Percentiles rank a stretch among this genome's conserved stretches.
Conservation (phyloP, 2,888 invertebrate genomes). For the Xanthorhoe spadicearia region DNA sequence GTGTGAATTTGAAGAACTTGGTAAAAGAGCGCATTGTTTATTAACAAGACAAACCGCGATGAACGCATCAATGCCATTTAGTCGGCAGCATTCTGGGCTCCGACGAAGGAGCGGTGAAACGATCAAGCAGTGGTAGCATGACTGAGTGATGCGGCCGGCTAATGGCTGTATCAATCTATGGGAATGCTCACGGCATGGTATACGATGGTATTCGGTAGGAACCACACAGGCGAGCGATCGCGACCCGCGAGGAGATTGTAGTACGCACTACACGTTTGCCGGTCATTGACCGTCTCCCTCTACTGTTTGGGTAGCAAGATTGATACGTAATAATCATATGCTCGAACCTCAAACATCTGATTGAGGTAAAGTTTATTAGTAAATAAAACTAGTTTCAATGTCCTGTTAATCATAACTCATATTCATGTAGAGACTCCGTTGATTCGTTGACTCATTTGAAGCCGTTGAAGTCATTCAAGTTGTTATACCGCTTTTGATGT, state of each 20-base stretch:
- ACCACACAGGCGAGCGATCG: slow-evolving; percentile 30
- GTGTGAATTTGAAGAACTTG: slow-evolving; percentile 25
- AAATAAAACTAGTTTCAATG: slow-evolving; percentile 34
- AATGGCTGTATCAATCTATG: slow-evolving; percentile 40
- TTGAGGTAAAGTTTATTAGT: slow-evolving; percentile 34
- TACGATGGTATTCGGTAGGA: slow-evolving; percentile 28
- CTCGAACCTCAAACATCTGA: slow-evolving; percentile 40
- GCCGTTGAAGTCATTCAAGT: slow-evolving; percentile 8
- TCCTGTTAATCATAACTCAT: slow-evolving; percentile 18
- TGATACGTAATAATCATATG: slow-evolving; percentile 46
- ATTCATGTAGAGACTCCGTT: slow-evolving; percentile 4
- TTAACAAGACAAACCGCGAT: slow-evolving; percentile 30
- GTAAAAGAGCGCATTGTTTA: slow-evolving; percentile 33
- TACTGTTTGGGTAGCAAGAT: slow-evolving; percentile 44
- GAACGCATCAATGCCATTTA: slow-evolving; percentile 36
- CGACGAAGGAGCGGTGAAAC: slow-evolving; percentile 22
- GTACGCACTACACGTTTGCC: slow-evolving; percentile 40
- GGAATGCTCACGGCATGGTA: slow-evolving; percentile 36
- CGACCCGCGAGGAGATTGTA: slow-evolving; percentile 36
- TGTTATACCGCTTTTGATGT: slow-evolving; percentile 45
- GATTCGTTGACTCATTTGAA: slow-evolving; percentile 1
- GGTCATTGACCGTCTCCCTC: slow-evolving; percentile 46
- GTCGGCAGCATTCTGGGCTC: slow-evolving; percentile 15
- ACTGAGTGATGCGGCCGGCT: slow-evolving; percentile 42
- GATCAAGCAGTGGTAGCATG: slow-evolving; percentile 21